phyloP scores from a whole-genome alignment of 2,113 vertebrate genomes.

The Aix galericulata region DNA sequence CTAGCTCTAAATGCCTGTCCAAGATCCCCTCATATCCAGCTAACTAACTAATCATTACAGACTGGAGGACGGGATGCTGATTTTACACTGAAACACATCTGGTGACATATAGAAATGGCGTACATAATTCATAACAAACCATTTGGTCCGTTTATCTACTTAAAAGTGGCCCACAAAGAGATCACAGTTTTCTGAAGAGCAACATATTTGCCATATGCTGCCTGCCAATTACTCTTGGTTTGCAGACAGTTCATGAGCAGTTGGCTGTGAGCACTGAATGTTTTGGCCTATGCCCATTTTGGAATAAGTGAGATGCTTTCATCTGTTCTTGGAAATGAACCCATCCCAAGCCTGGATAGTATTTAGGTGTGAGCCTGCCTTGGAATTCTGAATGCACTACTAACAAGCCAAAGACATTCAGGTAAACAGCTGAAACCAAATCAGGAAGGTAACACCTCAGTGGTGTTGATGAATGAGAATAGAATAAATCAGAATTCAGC shows the following conservation, averaged over 20 bases:
- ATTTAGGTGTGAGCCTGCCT: conserved; percentile 11
- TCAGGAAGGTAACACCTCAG: neutral
- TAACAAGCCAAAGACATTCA: neutral
- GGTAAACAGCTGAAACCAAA: conserved; percentile 6
- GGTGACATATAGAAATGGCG: neutral
- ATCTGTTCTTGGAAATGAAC: conserved; percentile 33
- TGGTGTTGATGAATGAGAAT: neutral
- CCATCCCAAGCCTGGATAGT: neutral
- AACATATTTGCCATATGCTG: conserved; percentile 35
- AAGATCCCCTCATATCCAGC: neutral
- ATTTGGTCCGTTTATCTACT: conserved; percentile 31
- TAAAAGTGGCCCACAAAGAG: conserved; percentile 35
- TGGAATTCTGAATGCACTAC: neutral
- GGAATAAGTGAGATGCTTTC: conserved; percentile 20
- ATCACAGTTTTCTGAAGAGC: conserved; percentile 46
- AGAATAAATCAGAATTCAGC: neutral
- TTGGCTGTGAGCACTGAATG: conserved; percentile 11
- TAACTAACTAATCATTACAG: neutral
- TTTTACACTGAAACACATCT: conserved; percentile 60
- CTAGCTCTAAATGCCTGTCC: neutral
- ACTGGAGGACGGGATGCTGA: neutral
- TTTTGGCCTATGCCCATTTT: conserved; percentile 61
- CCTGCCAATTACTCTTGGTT: conserved; percentile 50
- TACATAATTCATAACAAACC: conserved; percentile 24
- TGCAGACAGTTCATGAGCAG: conserved; percentile 40